Conservation (phyloP, 2,113 vertebrate genomes). For the Nannospalax galili region DNA sequence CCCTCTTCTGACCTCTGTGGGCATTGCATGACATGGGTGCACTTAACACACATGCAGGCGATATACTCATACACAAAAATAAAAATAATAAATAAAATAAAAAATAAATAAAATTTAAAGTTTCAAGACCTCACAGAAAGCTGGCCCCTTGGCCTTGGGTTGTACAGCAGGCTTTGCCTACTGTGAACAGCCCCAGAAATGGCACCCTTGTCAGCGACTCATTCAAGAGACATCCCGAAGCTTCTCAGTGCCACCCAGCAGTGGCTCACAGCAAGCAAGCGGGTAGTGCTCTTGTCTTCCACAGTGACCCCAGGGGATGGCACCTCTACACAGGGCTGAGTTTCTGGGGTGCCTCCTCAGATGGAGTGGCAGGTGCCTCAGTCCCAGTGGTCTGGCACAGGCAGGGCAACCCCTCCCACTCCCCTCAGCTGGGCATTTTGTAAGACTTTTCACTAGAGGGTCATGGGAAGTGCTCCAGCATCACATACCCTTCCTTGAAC, state of each 20-base stretch:
- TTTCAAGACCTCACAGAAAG: not conserved
- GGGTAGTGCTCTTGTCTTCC: not conserved
- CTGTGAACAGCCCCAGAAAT: not conserved
- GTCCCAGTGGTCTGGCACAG: not conserved
- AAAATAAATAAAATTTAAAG: not conserved
- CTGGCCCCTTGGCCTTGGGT: not conserved
- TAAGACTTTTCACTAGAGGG: not conserved
- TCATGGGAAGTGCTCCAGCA: not conserved
- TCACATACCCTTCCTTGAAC: too few relatives aligned
- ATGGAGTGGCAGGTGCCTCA: not conserved
- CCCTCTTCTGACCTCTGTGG: too few relatives aligned
- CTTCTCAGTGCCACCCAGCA: not conserved
- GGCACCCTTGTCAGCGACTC: not conserved
- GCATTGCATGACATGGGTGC: too few relatives aligned
- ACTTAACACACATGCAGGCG: too few relatives aligned
- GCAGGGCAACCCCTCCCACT: not conserved
- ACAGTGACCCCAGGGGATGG: fast-evolving
- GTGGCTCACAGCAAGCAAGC: not conserved
- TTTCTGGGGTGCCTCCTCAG: not conserved
- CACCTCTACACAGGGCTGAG: too few relatives aligned
- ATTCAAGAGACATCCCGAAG: not conserved
- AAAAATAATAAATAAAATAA: too few relatives aligned
- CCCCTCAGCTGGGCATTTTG: too few relatives aligned
- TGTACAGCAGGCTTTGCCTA: not conserved
- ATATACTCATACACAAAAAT: too few relatives aligned